Base-by-base conservation (phyloP, 2,113 vertebrate genomes). In the Pelusios castaneus region DNA sequence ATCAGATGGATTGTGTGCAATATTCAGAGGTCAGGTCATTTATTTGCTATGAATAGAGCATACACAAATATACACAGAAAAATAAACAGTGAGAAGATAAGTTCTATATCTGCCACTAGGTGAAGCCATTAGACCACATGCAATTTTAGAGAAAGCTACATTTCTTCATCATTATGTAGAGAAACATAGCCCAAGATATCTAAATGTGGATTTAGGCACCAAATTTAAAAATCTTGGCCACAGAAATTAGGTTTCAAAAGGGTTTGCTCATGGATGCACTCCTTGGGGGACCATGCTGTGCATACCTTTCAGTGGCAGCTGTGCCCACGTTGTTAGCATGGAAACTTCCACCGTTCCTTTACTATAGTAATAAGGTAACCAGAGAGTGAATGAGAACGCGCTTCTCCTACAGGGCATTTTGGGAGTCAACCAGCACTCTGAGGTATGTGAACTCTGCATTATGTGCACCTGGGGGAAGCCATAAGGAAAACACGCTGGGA, bases 401-500 rank as follows among this genome's bases (percentile, higher is more conserved):
- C 51, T 78, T 75, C 55, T 54, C 67, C 21, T 70, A 6, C 19
- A 4, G 38, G n/a, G n/a, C n/a, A n/a, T n/a, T n/a, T n/a, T n/a
- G n/a, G n/a, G n/a, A n/a, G 43, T 80, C 67, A 27, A 1, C 0
- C 55, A 11, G 73, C 4, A 52, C 79, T 80, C 51, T 54, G 8
- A 52, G 12, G 24, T 25, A 38, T 11, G 25, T n/a, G 21, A 22
- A 5, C 67, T 67, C 14, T 80, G 7, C 21, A 10, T 38, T 0
- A 0, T 63, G 34, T 70, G 82, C 83, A 38, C 34, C 49, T 14
- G 16, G 5, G 12, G 5, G 38, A 25, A 55, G 3, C 0, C 10
- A 24, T 2, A 5, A 25, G 41, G 17, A 38, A 78, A 80, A 3
- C 38, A 67, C 58, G 87, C 70, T 8, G 47, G 56, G 56, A 58